Evolutionary conservation across 1,140 invertebrate species (phyloP).

Genomic region (Hermetia illucens): DNA sequence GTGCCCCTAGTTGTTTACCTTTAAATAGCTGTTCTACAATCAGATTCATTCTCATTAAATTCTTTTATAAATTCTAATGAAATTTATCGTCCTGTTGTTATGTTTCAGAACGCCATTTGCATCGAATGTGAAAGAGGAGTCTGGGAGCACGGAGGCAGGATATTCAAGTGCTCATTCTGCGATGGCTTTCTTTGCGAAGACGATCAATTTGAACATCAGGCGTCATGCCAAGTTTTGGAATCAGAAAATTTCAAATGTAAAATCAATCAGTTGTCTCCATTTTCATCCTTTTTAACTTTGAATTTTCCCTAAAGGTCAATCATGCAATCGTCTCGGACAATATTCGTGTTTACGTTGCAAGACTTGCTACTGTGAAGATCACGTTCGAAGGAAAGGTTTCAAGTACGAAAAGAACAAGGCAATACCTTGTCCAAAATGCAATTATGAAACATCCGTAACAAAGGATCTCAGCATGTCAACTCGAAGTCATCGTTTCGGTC

Average conservation of each 20-base stretch:
- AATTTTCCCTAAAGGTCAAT: slow-evolving; percentile 47
- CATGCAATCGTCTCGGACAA: slow-evolving; percentile 86
- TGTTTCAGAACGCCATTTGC: slow-evolving; percentile 55
- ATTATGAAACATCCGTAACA: slow-evolving; percentile 77
- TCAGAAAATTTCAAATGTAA: slow-evolving; percentile 88
- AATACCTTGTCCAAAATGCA: slow-evolving; percentile 90
- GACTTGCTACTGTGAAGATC: slow-evolving; percentile 92
- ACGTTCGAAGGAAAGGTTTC: slow-evolving; percentile 83
- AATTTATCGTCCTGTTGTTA: not conserved
- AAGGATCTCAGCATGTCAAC: slow-evolving; percentile 93
- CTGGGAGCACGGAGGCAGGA: slow-evolving; percentile 87
- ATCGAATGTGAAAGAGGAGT: slow-evolving; percentile 82
- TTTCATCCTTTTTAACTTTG: not conserved
- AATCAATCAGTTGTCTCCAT: slow-evolving; percentile 13
- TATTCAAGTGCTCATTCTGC: slow-evolving; percentile 90
- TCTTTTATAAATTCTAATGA: no score
- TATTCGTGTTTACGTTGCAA: slow-evolving; percentile 92
- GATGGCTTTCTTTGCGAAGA: slow-evolving; percentile 86
- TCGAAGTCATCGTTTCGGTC: slow-evolving; percentile 66
- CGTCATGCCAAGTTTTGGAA: slow-evolving; percentile 88
- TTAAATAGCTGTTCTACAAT: no score
- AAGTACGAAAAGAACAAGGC: slow-evolving; percentile 80
- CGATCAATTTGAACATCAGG: slow-evolving; percentile 98
- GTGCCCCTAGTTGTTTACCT: no score
- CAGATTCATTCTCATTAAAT: no score